Base-by-base conservation (phyloP, 2,797 vertebrate species). In the Hafferia zeledoni region DNA sequence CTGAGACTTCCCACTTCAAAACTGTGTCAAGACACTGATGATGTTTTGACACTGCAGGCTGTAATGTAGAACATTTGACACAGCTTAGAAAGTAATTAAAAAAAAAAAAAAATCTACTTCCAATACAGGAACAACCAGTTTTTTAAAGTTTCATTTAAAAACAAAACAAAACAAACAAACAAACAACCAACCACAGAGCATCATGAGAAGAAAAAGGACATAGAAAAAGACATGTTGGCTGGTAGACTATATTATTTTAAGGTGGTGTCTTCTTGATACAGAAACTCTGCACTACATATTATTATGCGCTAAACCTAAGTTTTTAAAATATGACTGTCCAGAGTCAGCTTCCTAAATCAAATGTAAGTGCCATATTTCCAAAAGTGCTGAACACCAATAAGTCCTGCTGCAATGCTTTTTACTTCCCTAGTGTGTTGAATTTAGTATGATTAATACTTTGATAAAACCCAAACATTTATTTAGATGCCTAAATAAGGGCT, bases 11-110 rank as follows among this genome's bases (percentile, higher is more conserved):
- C 53, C 79, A 91, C 47, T 88, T 93, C 65, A 92, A 90, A 96
- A 94, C 65, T 92, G 63, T 95, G 92, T 94, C 92, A 92, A 92
- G 94, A 92, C 87, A 89, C 60, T 85, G 93, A 70, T 68, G 75
- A 78, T 95, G 71, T 93, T 97, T 89, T 94, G 84, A 97, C 94
- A 95, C 69, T 25, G 16, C 71, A 94, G 71, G 79, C 71, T 93
- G 81, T 74, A 95, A 75, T 47, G 61, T 25, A 72, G 68, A 95
- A 92, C 90, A 44, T 68, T 87, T 88, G 53, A 95, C 61, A 75
- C 17, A 77, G 30, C 89, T 91, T 75, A 57, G 87, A 83, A 91
- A 89, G 41, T n/a, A n/a, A n/a, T n/a, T n/a, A n/a, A 87, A 24
- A 53, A 46, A 89, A 28, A 60, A 82, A 63, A 67, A 60, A 72